Percentiles rank a stretch among this genome's conserved stretches.
Conservation (phyloP, 2,888 invertebrate species). For the Habroteleia sp. region DNA sequence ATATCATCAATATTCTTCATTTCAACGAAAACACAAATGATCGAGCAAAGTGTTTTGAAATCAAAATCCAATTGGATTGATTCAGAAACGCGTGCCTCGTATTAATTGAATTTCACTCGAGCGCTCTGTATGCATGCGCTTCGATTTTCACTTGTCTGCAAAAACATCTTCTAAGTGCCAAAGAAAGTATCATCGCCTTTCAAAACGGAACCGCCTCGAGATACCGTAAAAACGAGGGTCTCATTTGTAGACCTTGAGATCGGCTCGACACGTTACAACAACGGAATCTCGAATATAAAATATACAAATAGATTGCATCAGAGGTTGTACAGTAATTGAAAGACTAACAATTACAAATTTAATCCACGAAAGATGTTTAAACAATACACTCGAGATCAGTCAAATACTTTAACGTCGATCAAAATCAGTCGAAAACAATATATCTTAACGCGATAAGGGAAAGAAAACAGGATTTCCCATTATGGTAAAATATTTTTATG, state of each 20-base stretch:
- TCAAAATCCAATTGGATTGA: slow-evolving; percentile 13
- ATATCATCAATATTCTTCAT: slow-evolving; percentile 20
- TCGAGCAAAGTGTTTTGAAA: slow-evolving; percentile 32
- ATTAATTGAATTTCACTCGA: slow-evolving; percentile 50
- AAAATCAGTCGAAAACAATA: slow-evolving; percentile 2
- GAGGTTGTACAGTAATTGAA: slow-evolving; percentile 18
- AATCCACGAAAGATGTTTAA: slow-evolving; percentile 32
- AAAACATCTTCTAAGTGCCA: slow-evolving; percentile 38
- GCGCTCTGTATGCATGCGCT: not conserved
- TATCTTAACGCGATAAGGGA: not conserved
- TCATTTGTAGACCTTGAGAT: slow-evolving; percentile 13
- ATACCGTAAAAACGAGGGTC: slow-evolving; percentile 16
- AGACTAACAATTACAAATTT: slow-evolving; percentile 20
- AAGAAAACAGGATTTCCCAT: too few species aligned
- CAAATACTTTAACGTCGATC: slow-evolving; percentile 11
- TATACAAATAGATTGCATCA: slow-evolving; percentile 29
- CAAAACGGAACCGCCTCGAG: slow-evolving; percentile 23
- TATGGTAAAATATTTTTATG: too few species aligned
- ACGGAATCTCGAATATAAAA: slow-evolving; percentile 22
- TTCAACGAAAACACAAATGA: slow-evolving; percentile 14
- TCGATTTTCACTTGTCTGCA: slow-evolving; percentile 40
- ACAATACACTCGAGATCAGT: slow-evolving; percentile 35
- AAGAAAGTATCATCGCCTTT: slow-evolving; percentile 52
- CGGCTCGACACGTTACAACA: slow-evolving; percentile 6
- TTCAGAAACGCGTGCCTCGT: slow-evolving; percentile 29